Conservation (phyloP, 2,797 vertebrate species). For the Buceros bicornis region DNA sequence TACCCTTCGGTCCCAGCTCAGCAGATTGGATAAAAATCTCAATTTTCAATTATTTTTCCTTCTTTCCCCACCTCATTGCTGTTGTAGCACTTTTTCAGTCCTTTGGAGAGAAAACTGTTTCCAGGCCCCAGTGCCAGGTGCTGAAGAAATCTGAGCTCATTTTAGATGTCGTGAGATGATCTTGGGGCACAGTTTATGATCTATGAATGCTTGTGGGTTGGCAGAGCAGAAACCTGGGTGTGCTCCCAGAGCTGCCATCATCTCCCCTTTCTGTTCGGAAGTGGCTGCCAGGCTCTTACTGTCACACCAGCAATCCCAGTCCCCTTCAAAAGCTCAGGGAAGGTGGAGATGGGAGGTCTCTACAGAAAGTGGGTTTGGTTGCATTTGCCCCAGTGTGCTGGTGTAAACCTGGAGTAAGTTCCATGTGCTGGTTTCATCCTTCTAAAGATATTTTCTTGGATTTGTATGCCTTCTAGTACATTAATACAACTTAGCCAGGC, state of each 20-base stretch:
- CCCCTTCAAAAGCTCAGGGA: not conserved
- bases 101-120: not conserved
- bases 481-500: not conserved
- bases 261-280: not conserved
- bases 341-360: not conserved
- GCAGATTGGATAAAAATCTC: not conserved
- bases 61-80: accelerated
- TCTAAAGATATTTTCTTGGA: not conserved
- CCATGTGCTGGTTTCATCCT: not conserved
- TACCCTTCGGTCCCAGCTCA: not conserved
- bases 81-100: not conserved
- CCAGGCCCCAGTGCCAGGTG: not conserved
- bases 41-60: not conserved
- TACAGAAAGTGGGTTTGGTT: not conserved
- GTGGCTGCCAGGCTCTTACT: not conserved
- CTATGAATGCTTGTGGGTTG: not conserved
- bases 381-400: not conserved
- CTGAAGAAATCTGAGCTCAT: not conserved
- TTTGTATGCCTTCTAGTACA: not conserved
- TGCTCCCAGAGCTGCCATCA: not conserved
- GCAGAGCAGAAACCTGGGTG: not conserved
- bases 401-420: not conserved
- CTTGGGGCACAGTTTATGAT: not conserved
- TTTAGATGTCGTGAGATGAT: not conserved
- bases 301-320: not conserved